Base-by-base conservation (phyloP, 2,888 invertebrate genomes). In the Metopia argyrocephala region DNA sequence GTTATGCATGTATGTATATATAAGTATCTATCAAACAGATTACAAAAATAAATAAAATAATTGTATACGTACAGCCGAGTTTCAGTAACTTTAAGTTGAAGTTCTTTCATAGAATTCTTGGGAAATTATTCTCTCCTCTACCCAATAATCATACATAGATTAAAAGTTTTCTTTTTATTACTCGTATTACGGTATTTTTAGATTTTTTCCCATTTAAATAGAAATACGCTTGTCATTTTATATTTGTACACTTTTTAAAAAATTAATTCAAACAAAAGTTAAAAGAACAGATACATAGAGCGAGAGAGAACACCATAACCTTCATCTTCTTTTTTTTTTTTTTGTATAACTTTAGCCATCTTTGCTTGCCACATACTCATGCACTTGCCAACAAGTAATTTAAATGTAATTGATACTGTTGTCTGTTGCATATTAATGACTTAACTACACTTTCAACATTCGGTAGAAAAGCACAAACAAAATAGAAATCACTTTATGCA, bases 361-460 rank as follows among this genome's bases (percentile, higher is more conserved):
- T 18, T 59, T 64, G 15, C 74, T 3, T 38, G 27, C 71, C 64
- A 38, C 69, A 38, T 38, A 38, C 38, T 38, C 0, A 3, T 15
- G 38, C 38, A 81, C 69, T 81, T 81, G 81, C 81, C 81, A 78
- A 78, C 85, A 87, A 87, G 85, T 87, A 87, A 88, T 87, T 87
- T 85, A 84, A 85, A 86, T 87, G 88, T 87, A 87, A 87, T 87
- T 87, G 87, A 87, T 87, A 88, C 86, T 86, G 86, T 86, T 87
- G 84, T 75, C 78, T 84, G 38, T 38, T 38, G 82, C 83, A 82
- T 84, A 81, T 86, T 86, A 83, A 82, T 85, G 85, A 82, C 83
- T 85, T 68, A 75, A 48, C 57, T 73, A 79, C 78, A 82, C 81
- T 70, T 76, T 84, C 81, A 65, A 50, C 80, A 82, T 48, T 59